Conservation (phyloP, 2,797 vertebrate species). For the Erithacus rubecula region DNA sequence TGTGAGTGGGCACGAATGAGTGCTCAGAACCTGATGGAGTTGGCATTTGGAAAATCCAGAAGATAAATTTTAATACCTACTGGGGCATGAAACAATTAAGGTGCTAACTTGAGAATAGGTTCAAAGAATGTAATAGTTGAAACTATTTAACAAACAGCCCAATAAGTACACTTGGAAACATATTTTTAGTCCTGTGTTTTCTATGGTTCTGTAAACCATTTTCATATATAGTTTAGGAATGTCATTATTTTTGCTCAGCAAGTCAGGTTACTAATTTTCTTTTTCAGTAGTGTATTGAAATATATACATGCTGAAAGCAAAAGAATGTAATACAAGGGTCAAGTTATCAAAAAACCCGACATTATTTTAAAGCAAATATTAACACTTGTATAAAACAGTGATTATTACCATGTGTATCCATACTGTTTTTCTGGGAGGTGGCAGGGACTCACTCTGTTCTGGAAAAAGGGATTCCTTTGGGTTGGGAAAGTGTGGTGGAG, state of each 20-base stretch:
- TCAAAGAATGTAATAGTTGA: constrained; percentile 1
- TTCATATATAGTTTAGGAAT: neutral
- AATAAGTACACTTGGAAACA: neutral
- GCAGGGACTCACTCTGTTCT: neutral
- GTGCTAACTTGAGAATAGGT: constrained; percentile 34
- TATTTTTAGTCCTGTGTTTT: neutral
- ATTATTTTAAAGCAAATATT: neutral
- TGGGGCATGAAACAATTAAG: constrained; percentile 55
- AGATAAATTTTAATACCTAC: constrained; percentile 52
- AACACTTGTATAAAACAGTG: neutral
- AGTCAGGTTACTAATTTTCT: neutral
- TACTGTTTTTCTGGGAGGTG: neutral
- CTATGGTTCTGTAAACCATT: neutral
- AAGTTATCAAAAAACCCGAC: neutral
- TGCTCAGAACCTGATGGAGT: constrained; percentile 40
- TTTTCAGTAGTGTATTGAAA: neutral
- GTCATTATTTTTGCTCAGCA: neutral
- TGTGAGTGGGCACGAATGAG: constrained; percentile 45
- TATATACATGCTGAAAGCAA: neutral
- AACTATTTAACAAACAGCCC: neutral
- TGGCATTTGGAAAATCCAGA: constrained; percentile 66
- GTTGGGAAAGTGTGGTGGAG: neutral
- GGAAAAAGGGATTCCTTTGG: neutral
- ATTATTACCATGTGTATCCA: neutral
- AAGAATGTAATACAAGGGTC: neutral